A percentile compares a stretch with the other conserved stretches of the same genome.
These are phyloP conservation scores for Tyria jacobaeae DNA, from an alignment of 2,888 invertebrate genomes.

Conservation along the genomic window DNA sequence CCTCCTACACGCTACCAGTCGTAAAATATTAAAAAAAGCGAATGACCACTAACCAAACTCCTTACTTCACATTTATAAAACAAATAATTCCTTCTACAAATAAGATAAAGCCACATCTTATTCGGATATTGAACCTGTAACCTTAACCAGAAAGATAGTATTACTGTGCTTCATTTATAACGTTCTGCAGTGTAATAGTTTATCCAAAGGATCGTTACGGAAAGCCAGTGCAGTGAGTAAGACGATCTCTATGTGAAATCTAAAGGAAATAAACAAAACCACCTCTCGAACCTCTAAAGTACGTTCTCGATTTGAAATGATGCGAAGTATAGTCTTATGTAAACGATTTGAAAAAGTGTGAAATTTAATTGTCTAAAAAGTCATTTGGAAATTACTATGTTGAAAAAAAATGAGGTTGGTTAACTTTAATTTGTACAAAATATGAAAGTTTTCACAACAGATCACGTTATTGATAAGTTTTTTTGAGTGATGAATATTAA, in stretches of 20 bases:
- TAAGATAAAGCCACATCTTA: not conserved
- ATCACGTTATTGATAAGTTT: too few species aligned
- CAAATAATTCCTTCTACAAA: not conserved
- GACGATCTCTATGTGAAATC: not conserved
- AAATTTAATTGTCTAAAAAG: too few species aligned
- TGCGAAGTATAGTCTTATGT: not conserved
- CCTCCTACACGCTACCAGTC: too few species aligned
- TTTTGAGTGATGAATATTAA: too few species aligned
- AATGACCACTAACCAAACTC: not conserved
- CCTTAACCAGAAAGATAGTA: conserved; percentile 1
- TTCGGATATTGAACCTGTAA: conserved; percentile 4
- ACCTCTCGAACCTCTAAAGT: not conserved
- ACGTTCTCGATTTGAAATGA: not conserved
- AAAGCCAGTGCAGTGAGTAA: not conserved
- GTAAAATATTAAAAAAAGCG: not conserved
- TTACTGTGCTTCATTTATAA: conserved; percentile 13
- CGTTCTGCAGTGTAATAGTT: conserved; percentile 8
- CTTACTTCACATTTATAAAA: not conserved
- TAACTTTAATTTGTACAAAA: too few species aligned
- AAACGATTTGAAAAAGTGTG: not conserved
- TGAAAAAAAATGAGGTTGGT: too few species aligned
- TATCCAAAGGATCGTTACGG: conserved; percentile 2
- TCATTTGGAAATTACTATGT: too few species aligned
- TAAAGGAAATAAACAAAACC: not conserved
- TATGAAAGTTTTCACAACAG: too few species aligned